Evolutionary conservation across 2,797 vertebrate species (phyloP), one percentile per base, ranked within the genome.

Genomic region (Otus scops): DNA sequence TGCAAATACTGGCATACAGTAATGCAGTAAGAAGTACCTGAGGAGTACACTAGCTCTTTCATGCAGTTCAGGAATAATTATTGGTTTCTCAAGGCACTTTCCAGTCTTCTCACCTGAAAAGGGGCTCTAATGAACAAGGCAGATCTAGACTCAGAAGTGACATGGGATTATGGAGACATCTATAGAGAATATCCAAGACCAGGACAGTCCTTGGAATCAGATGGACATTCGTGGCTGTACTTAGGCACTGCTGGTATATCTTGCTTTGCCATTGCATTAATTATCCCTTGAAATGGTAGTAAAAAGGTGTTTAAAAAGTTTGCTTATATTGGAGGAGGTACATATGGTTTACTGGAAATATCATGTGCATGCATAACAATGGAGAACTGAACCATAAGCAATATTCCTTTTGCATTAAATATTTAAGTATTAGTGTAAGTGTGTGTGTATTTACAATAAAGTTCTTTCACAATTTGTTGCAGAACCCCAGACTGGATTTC

Each of bases 401-500:
- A 2, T 89, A 60, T 54, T 92, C 23, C 39, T 92, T 78, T 81
- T 79, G 45, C n/a, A 30, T 75, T 84, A 75, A 79, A 78, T 89
- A 45, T 88, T 88, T 78, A 32, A 88, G 30, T 81, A 71, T n/a
- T 48, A 65, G 27, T 50, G 19, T 95, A 41, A 80, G 32, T 59
- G 51, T 50, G 13, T 57, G 45, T 86, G 20, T 90, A 41, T 70
- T 86, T 83, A 79, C 67, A 63, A 13, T 92, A 53, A 92, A 73
- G 20, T 63, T 48, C 32, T 91, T 88, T 84, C 8, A 15, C 76
- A 45, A 75, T 95, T 96, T 83, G 75, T 98, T 98, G 51, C 98
- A 99, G 99, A 99, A 96, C 99, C 99, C 4, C 98, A 94, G 76
- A 99, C 98, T 77, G 99, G 99, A 93, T 99, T 99, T 98, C 98